Evolutionary conservation across 53 echinoderm and acorn worm species (phyloP).

Genomic region (Temnopleurus reevesii): DNA sequence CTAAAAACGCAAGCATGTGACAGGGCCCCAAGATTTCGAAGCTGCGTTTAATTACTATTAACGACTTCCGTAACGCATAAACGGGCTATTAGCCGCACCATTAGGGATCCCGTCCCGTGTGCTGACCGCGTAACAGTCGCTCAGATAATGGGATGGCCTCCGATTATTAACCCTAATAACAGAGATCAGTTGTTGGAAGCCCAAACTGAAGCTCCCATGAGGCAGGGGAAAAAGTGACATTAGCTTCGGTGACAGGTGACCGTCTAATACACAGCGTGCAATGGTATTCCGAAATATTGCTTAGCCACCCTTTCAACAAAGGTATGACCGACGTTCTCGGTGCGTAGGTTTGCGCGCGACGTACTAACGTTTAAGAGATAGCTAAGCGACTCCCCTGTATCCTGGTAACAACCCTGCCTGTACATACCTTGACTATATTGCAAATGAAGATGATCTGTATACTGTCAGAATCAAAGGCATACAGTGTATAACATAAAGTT

Average conservation of each 20-base stretch:
- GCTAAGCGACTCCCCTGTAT: too few species aligned
- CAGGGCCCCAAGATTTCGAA: neutral
- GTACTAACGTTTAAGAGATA: too few species aligned
- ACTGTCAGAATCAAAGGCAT: too few species aligned
- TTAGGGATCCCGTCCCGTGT: neutral
- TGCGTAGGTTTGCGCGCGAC: too few species aligned
- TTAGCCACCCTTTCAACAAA: too few species aligned
- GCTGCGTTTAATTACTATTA: neutral
- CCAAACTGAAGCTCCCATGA: neutral
- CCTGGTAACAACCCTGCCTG: too few species aligned
- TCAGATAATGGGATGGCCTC: neutral
- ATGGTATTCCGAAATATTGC: too few species aligned
- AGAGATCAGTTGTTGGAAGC: conserved; percentile 13
- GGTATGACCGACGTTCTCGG: too few species aligned
- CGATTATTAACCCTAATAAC: conserved; percentile 15
- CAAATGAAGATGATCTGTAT: too few species aligned
- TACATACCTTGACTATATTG: too few species aligned
- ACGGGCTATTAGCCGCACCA: conserved; percentile 2
- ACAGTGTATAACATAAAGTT: too few species aligned
- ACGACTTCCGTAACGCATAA: conserved; percentile 31
- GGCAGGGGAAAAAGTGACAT: neutral
- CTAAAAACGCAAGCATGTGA: too few species aligned
- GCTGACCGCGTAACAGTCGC: neutral
- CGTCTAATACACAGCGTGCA: conserved; percentile 5
- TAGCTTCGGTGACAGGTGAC: conserved; percentile 5